Evolutionary conservation across 2,888 invertebrate genomes (phyloP), one percentile per base, ranked within the genome.

Genomic region (Andrena bicolor): DNA sequence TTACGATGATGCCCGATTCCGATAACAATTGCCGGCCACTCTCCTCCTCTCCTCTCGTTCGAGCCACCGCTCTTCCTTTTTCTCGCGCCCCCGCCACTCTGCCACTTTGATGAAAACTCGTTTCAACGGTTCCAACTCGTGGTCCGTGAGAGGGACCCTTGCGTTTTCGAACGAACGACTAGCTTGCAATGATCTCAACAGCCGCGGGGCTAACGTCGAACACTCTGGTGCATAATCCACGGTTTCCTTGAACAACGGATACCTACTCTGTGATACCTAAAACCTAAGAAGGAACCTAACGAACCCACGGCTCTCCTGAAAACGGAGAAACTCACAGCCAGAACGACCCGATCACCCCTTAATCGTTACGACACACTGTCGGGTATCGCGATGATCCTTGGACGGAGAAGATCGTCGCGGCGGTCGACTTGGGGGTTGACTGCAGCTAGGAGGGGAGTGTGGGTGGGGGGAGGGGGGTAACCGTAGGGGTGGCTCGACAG

Each of bases 401-500:
- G 20, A 20, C n/a, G n/a, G n/a, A 32, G 32, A 61, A 6, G 20
- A 32, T 35, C n/a, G 20, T 23, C 23, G 56, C 56, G 2, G 41
- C 16, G 41, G 41, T 41, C 20, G 56, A 23, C 56, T 23, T 23
- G 16, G 32, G 26, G 35, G 48, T 41, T 16, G 13, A 4, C 41
- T 41, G 41, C 26, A 41, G n/a, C 1, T 2, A 3, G 53, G 56
- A 26, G n/a, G 32, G 63, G 8, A 56, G 64, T n/a, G n/a, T n/a
- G 28, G 20, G 51, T 76, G 65, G 66, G 63, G 70, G 83, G 78
- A 72, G 81, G 78, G 82, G 60, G 72, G 82, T 51, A 82, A 74
- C 77, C 80, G 73, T 53, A 83, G 79, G 83, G 83, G 81, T 84
- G 75, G 86, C 85, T 77, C 88, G 90, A 90, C 88, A 90, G 87